Evolutionary conservation across 2,888 invertebrate genomes (phyloP).

Genomic region (Horisme vitalbata): DNA sequence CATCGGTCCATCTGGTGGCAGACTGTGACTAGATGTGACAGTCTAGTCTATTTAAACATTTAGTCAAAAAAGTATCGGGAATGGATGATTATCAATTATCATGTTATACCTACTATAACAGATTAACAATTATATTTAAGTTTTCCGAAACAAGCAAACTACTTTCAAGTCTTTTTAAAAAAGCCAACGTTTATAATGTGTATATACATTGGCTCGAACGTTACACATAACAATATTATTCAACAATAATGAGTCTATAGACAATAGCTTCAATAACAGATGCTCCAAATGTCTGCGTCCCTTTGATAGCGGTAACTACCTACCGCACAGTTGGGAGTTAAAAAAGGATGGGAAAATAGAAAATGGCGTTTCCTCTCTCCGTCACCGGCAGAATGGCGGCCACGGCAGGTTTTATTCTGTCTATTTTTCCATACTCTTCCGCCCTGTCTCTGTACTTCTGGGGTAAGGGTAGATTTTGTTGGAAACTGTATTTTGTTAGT

Average conservation of each 20-base stretch:
- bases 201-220: too few relatives aligned
- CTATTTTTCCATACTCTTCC: constrained; percentile 58
- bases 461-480: constrained; percentile 14
- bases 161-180: too few relatives aligned
- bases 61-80: too few relatives aligned
- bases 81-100: too few relatives aligned
- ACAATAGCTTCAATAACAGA: constrained; percentile 32
- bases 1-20: too few relatives aligned
- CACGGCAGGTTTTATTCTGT: constrained; percentile 63
- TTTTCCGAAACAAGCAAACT: too few relatives aligned
- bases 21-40: too few relatives aligned
- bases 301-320: constrained; percentile 31
- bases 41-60: too few relatives aligned
- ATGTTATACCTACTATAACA: too few relatives aligned
- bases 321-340: constrained; percentile 32
- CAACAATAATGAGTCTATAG: constrained; percentile 16
- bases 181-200: too few relatives aligned
- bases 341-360: constrained; percentile 63
- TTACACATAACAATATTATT: constrained; percentile 6
- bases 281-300: constrained; percentile 28
- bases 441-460: constrained; percentile 48
- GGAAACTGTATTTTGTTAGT: not conserved
- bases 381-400: constrained; percentile 75
- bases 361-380: constrained; percentile 72
- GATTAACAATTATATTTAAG: too few relatives aligned